Conservation (phyloP, 2,113 vertebrate genomes). For the Pelobates fuscus region DNA sequence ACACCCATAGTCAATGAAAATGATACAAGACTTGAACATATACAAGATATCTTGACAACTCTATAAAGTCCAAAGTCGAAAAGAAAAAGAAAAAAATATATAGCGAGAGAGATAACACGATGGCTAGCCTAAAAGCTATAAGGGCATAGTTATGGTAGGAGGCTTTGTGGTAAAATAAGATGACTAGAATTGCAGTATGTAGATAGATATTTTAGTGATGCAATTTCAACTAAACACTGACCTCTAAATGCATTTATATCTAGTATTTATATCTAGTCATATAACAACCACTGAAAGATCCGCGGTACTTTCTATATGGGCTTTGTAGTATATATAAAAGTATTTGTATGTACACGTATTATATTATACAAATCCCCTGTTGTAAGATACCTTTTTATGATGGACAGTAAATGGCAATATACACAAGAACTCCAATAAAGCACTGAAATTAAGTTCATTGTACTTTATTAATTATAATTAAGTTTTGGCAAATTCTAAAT, state of each 20-base stretch:
- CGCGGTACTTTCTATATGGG: constrained; percentile 52
- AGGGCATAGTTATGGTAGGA: constrained; percentile 51
- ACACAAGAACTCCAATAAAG: too few species aligned
- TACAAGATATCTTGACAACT: constrained; percentile 14
- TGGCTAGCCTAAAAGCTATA: constrained; percentile 41
- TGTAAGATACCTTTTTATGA: too few species aligned
- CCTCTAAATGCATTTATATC: constrained; percentile 75
- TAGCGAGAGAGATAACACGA: constrained; percentile 14
- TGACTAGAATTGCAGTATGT: constrained; percentile 58
- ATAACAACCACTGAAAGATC: constrained; percentile 58
- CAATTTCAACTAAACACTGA: constrained; percentile 78
- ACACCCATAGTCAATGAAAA: too few species aligned
- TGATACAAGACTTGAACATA: neutral
- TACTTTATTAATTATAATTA: neutral
- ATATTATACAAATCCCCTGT: too few species aligned
- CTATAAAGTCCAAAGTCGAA: constrained; percentile 29
- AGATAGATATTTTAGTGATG: constrained; percentile 66
- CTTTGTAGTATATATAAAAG: neutral
- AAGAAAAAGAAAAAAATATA: constrained; percentile 37
- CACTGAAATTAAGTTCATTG: neutral
- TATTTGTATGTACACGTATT: neutral
- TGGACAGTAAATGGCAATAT: too few species aligned
- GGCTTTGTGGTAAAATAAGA: constrained; percentile 71
- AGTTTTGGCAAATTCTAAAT: neutral
- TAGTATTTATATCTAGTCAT: constrained; percentile 73